Conservation (phyloP, 2,797 vertebrate genomes). For the Geotria australis region DNA sequence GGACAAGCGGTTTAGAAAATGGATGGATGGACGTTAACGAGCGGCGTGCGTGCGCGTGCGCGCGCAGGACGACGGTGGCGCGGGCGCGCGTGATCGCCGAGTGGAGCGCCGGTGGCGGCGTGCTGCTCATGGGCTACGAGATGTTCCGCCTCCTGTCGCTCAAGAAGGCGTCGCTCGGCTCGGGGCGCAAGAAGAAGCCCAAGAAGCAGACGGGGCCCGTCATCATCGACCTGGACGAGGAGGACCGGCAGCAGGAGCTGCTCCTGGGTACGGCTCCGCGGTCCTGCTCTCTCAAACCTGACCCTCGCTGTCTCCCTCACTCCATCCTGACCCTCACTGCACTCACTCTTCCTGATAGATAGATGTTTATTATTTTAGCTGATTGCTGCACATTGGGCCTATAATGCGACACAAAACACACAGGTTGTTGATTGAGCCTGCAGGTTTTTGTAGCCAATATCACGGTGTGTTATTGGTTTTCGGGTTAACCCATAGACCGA, state of each 20-base stretch:
- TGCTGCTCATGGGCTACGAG: slow-evolving; percentile 92
- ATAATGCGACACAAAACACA: no score
- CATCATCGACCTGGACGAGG: slow-evolving; percentile 94
- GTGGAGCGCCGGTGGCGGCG: slow-evolving; percentile 66
- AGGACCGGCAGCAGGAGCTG: slow-evolving; percentile 83
- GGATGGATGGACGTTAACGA: no score
- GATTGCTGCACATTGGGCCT: background rate
- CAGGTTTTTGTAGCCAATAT: background rate
- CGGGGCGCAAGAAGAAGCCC: slow-evolving; percentile 63
- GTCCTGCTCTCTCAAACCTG: background rate
- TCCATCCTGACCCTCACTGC: background rate
- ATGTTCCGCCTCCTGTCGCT: slow-evolving; percentile 93
- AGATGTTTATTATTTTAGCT: background rate
- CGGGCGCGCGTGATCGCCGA: slow-evolving; percentile 80
- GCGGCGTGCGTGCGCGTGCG: background rate
- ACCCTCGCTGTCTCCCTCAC: background rate
- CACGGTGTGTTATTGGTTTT: no score
- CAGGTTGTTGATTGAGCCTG: background rate
- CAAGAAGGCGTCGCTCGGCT: slow-evolving; percentile 64
- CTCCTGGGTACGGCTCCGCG: slow-evolving; percentile 37
- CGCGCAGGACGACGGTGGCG: slow-evolving; percentile 41
- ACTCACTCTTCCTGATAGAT: background rate
- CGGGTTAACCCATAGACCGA: no score
- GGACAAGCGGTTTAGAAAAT: no score
- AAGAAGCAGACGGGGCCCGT: slow-evolving; percentile 75